Evolutionary conservation across 2,797 vertebrate genomes (phyloP).

Genomic region (Luscinia megarhynchos): DNA sequence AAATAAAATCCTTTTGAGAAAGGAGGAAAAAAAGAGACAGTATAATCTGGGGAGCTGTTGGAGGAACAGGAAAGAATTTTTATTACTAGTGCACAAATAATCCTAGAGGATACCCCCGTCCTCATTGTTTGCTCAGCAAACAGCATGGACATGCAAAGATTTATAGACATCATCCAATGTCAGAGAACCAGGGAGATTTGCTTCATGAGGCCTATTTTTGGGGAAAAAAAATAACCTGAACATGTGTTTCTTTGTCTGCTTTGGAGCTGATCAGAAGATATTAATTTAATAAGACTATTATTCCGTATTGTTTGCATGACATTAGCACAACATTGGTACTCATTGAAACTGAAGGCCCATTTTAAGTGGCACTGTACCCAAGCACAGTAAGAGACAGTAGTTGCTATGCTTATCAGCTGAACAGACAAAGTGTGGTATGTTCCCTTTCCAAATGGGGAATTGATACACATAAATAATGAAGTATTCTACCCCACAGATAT

Average conservation of each 20-base stretch:
- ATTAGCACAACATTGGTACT: not conserved
- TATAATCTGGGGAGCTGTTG: not conserved
- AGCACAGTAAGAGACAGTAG: conserved; percentile 29
- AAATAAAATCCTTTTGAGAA: conserved; percentile 13
- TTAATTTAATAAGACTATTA: not conserved
- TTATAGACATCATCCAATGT: conserved; percentile 29
- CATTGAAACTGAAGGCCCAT: not conserved
- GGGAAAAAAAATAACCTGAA: not conserved
- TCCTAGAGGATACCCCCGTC: conserved; percentile 2
- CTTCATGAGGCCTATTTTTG: not conserved
- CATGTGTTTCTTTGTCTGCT: not conserved
- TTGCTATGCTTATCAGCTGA: conserved; percentile 33
- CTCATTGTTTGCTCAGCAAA: conserved; percentile 51
- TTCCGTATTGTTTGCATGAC: conserved; percentile 23
- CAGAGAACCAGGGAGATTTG: conserved; percentile 19
- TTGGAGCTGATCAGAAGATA: conserved; percentile 12
- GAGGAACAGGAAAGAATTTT: conserved; percentile 37
- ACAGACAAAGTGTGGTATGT: conserved; percentile 7
- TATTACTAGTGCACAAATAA: conserved; percentile 58
- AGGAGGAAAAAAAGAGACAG: not conserved
- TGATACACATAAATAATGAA: conserved; percentile 38
- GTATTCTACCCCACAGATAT: conserved; percentile 50
- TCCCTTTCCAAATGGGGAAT: conserved; percentile 34
- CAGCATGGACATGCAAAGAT: conserved; percentile 42
- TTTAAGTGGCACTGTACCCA: not conserved